These are phyloP conservation scores for Oncorhynchus tshawytscha DNA, from an alignment of 2,113 vertebrate species.

Conservation along the genomic window DNA sequence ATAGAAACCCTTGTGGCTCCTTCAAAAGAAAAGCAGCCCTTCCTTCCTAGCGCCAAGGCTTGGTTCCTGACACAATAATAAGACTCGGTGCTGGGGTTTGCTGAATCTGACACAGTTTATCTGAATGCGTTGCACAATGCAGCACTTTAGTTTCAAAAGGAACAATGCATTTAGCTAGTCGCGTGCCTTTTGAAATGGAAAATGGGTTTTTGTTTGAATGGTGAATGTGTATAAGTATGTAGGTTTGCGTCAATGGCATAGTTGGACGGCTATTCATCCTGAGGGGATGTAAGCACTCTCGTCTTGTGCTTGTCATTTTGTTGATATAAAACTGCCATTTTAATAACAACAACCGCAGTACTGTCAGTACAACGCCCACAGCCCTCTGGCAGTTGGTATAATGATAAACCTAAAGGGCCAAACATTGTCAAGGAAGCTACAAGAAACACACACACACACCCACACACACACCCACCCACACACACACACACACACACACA, in stretches of 20 bases:
- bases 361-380: conserved; percentile 16
- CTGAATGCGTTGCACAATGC: background rate
- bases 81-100: background rate
- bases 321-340: conserved; percentile 27
- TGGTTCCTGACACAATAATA: background rate
- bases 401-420: conserved; percentile 3
- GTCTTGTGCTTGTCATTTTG: conserved; percentile 27
- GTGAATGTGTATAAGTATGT: background rate
- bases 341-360: conserved; percentile 16
- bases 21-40: background rate
- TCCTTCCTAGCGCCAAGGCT: background rate
- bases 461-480: background rate
- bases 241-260: background rate
- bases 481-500: too few species aligned
- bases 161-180: background rate
- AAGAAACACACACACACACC: background rate
- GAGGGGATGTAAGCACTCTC: background rate
- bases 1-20: background rate
- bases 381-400: conserved; percentile 9
- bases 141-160: background rate
- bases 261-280: background rate
- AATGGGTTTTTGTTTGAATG: background rate
- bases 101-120: background rate
- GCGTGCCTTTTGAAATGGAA: background rate
- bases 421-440: too few species aligned